phyloP scores from a whole-genome alignment of 2,888 invertebrate genomes.

The Molanna angustata region DNA sequence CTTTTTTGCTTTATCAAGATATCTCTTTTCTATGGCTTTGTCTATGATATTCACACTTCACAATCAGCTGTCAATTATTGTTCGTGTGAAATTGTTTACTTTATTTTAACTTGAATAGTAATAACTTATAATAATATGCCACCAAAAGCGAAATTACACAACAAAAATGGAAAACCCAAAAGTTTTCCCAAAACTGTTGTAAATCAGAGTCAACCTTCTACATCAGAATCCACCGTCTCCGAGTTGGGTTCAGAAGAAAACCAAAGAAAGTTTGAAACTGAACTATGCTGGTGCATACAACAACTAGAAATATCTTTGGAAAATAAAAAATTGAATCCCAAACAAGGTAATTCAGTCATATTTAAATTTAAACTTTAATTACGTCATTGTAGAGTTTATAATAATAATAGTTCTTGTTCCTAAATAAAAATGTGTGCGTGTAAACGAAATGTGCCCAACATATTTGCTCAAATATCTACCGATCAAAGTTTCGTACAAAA shows the following conservation, averaged over 20 bases:
- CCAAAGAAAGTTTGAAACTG: slow-evolving; percentile 68
- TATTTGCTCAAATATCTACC: no score
- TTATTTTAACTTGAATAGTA: background rate
- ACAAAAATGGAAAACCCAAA: slow-evolving; percentile 33
- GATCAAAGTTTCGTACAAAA: no score
- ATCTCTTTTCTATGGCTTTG: no score
- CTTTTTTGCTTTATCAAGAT: no score
- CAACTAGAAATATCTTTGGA: slow-evolving; percentile 61
- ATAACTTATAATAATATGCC: slow-evolving; percentile 24
- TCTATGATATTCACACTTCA: no score
- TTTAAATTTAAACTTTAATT: no score
- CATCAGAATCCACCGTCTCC: slow-evolving; percentile 6
- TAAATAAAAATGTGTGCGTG: no score
- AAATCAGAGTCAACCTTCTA: slow-evolving; percentile 1
- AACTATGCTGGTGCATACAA: slow-evolving; percentile 77
- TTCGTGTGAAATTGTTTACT: background rate
- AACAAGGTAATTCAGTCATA: slow-evolving; percentile 61
- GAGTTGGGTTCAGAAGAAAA: slow-evolving; percentile 48
- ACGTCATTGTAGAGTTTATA: no score
- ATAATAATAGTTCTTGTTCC: no score
- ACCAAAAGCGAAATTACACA: slow-evolving; percentile 33
- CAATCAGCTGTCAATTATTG: background rate
- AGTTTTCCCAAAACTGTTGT: slow-evolving; percentile 23
- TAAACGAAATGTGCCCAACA: no score
- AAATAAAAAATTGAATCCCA: slow-evolving; percentile 59